Percentiles rank a stretch among this genome's conserved stretches.
phyloP scores from a whole-genome alignment of 2,888 invertebrate genomes.

The Amblyteles armatorius region DNA sequence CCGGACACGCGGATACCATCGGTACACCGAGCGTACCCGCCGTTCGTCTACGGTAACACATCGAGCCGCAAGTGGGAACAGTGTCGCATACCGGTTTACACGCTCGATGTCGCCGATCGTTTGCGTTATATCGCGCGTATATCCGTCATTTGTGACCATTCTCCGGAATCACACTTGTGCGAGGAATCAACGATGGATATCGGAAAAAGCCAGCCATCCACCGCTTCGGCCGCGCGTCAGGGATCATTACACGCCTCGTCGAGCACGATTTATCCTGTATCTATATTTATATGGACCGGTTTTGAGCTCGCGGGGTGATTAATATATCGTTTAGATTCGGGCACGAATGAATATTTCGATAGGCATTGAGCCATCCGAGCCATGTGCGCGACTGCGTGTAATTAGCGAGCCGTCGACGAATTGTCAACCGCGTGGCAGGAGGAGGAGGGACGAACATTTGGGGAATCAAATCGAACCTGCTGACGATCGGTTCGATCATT shows the following conservation, averaged over 20 bases:
- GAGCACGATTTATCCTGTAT: slow-evolving; percentile 5
- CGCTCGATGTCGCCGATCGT: slow-evolving; percentile 22
- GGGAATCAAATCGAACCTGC: neutral
- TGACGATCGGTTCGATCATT: slow-evolving; percentile 31
- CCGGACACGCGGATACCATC: slow-evolving; percentile 3
- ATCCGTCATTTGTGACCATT: slow-evolving; percentile 36
- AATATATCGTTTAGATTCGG: slow-evolving; percentile 14
- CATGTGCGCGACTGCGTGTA: slow-evolving; percentile 13
- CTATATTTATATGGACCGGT: neutral
- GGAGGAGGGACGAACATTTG: neutral
- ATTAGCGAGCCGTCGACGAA: slow-evolving; percentile 33
- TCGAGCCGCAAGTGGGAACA: neutral
- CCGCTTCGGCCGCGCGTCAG: neutral
- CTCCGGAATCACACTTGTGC: neutral
- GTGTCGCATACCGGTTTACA: slow-evolving; percentile 8
- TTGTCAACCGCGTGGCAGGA: neutral
- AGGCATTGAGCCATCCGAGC: slow-evolving; percentile 1
- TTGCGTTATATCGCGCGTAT: slow-evolving; percentile 21
- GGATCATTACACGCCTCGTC: slow-evolving; percentile 46
- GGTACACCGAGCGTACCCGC: slow-evolving; percentile 1
- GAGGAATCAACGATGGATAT: slow-evolving; percentile 11
- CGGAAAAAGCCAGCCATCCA: neutral
- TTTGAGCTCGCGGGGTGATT: slow-evolving; percentile 26
- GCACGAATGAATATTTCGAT: slow-evolving; percentile 44
- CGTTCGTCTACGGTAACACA: neutral